These are phyloP conservation scores for Daubentonia madagascariensis DNA, from an alignment of 2,113 vertebrate genomes.

Conservation along the genomic window DNA sequence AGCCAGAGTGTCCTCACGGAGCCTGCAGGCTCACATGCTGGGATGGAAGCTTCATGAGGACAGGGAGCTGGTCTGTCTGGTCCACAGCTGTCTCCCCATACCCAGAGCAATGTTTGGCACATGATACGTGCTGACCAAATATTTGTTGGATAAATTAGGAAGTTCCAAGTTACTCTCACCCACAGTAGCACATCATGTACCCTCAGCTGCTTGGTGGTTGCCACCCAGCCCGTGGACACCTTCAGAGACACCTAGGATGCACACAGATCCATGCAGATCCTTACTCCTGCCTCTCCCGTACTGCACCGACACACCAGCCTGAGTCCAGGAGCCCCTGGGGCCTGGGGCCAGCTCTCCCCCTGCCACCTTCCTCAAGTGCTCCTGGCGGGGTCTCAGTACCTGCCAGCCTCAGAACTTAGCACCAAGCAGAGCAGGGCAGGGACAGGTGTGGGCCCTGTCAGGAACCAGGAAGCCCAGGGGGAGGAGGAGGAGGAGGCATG, in stretches of 20 bases:
- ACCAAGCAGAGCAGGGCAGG: neutral
- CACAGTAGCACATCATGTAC: neutral
- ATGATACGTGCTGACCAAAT: neutral
- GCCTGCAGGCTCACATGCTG: neutral
- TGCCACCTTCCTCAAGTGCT: neutral
- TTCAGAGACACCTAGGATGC: rapidly evolving
- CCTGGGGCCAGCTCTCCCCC: neutral
- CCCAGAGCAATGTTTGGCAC: neutral
- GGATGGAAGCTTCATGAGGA: neutral
- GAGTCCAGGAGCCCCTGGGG: neutral
- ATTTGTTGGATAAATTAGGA: neutral
- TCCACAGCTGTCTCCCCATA: rapidly evolving
- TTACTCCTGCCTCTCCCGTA: neutral
- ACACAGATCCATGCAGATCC: neutral
- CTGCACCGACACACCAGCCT: rapidly evolving
- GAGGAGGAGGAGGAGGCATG: rapidly evolving
- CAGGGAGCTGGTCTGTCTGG: neutral
- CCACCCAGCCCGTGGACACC: neutral
- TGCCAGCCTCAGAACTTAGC: neutral
- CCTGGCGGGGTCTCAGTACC: neutral
- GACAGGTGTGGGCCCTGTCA: neutral
- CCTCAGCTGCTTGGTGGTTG: neutral
- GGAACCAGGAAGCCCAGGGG: neutral
- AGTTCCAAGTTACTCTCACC: neutral
- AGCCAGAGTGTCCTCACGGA: neutral